A percentile compares a stretch with the other conserved stretches of the same genome.
These are phyloP conservation scores for Macroteleia sp. DNA, from an alignment of 2,888 invertebrate species.

Conservation along the genomic window DNA sequence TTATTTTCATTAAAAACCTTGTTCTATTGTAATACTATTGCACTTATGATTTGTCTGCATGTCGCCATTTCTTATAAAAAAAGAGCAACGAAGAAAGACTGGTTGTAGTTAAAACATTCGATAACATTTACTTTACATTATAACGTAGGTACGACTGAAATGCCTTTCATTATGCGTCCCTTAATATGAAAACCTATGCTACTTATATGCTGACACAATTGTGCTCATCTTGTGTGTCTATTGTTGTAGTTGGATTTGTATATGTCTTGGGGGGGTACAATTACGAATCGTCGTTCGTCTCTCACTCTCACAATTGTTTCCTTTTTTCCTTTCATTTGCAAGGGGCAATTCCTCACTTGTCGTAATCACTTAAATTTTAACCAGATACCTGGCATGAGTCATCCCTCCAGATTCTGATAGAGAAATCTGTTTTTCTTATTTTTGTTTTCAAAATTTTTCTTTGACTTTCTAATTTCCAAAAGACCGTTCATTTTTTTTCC, in stretches of 20 bases:
- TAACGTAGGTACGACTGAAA: slow-evolving; percentile 74
- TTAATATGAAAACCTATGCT: slow-evolving; percentile 59
- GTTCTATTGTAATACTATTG: slow-evolving; percentile 83
- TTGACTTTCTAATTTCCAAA: slow-evolving; percentile 14
- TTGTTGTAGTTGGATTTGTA: slow-evolving; percentile 27
- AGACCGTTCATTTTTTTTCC: neutral
- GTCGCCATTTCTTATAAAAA: slow-evolving; percentile 64
- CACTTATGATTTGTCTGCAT: slow-evolving; percentile 81
- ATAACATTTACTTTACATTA: slow-evolving; percentile 71
- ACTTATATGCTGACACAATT: slow-evolving; percentile 60
- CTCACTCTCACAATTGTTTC: slow-evolving; percentile 62
- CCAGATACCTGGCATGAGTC: slow-evolving; percentile 77
- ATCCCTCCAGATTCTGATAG: slow-evolving; percentile 70
- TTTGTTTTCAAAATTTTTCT: neutral
- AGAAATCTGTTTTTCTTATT: slow-evolving; percentile 15
- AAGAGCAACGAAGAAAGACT: slow-evolving; percentile 71
- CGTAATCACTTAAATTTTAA: slow-evolving; percentile 76
- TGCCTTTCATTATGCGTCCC: slow-evolving; percentile 72
- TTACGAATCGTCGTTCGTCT: slow-evolving; percentile 58
- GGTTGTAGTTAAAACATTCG: slow-evolving; percentile 59
- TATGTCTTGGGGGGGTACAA: slow-evolving; percentile 26
- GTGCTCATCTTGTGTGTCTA: slow-evolving; percentile 23
- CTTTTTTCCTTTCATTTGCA: slow-evolving; percentile 64
- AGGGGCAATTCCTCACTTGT: slow-evolving; percentile 82
- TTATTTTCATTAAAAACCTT: slow-evolving; percentile 62